A percentile compares a stretch with the other conserved stretches of the same genome.
phyloP scores from a whole-genome alignment of 2,888 invertebrate genomes.

The Girardia tigrina region DNA sequence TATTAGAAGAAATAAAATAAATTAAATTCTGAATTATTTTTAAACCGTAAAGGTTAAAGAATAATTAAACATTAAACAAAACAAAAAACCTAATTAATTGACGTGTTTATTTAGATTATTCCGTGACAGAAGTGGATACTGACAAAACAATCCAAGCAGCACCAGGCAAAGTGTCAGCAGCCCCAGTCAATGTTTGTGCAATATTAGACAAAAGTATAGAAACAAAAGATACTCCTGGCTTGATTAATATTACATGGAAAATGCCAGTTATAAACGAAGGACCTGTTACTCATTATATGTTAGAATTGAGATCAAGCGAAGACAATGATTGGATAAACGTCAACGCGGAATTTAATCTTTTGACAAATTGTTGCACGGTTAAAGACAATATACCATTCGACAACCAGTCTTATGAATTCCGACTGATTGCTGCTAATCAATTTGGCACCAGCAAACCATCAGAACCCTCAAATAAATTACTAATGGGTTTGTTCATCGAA shows the following conservation, averaged over 20 bases:
- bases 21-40: too few relatives aligned
- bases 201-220: background rate
- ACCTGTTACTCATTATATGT: background rate
- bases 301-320: background rate
- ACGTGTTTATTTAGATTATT: background rate
- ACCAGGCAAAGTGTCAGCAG: background rate
- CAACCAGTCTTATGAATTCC: background rate
- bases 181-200: background rate
- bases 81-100: too few relatives aligned
- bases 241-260: background rate
- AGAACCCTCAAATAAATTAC: background rate
- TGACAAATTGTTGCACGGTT: background rate
- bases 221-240: background rate
- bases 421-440: background rate
- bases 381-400: background rate
- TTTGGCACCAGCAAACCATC: background rate
- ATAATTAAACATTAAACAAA: too few relatives aligned
- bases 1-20: too few relatives aligned
- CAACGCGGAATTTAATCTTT: background rate
- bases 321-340: background rate
- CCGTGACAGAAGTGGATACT: background rate
- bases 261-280: background rate
- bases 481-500: background rate
- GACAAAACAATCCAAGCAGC: background rate
- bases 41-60: too few relatives aligned